These are phyloP conservation scores for Morpho deidamia DNA, from an alignment of 2,888 invertebrate genomes.

Conservation along the genomic window DNA sequence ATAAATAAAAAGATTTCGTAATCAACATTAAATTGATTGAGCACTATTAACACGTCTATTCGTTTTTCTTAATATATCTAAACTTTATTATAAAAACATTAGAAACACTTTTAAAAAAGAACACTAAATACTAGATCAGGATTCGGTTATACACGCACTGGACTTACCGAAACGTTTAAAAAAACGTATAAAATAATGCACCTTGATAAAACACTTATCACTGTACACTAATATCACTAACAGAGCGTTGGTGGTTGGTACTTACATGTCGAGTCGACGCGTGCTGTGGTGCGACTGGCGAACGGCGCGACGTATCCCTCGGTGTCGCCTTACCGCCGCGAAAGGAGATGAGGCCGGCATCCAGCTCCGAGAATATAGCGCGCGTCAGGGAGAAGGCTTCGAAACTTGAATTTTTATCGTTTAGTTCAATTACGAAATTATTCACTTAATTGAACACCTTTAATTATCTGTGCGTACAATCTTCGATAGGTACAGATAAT, in stretches of 20 bases:
- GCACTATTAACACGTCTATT: too few species aligned
- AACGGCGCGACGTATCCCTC: slow-evolving; percentile 43
- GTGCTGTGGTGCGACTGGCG: slow-evolving; percentile 77
- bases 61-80: too few species aligned
- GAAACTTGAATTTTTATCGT: slow-evolving; percentile 1
- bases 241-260: slow-evolving; percentile 56
- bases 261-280: slow-evolving; percentile 79
- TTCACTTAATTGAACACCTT: not conserved
- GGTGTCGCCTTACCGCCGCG: slow-evolving; percentile 77
- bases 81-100: too few species aligned
- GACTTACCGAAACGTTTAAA: slow-evolving; percentile 11
- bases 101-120: too few species aligned
- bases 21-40: too few species aligned
- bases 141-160: not conserved
- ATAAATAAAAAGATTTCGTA: too few species aligned
- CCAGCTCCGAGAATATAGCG: slow-evolving; percentile 56
- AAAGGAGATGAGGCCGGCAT: slow-evolving; percentile 62
- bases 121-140: too few species aligned
- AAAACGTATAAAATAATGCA: slow-evolving; percentile 11
- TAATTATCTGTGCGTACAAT: not conserved
- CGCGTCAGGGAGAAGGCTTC: slow-evolving; percentile 18
- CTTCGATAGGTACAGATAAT: too few species aligned
- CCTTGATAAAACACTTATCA: slow-evolving; percentile 47
- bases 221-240: slow-evolving; percentile 57
- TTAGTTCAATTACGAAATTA: not conserved